These are phyloP conservation scores for Luffia ferchaultella DNA, from an alignment of 2,888 invertebrate genomes.

Conservation along the genomic window DNA sequence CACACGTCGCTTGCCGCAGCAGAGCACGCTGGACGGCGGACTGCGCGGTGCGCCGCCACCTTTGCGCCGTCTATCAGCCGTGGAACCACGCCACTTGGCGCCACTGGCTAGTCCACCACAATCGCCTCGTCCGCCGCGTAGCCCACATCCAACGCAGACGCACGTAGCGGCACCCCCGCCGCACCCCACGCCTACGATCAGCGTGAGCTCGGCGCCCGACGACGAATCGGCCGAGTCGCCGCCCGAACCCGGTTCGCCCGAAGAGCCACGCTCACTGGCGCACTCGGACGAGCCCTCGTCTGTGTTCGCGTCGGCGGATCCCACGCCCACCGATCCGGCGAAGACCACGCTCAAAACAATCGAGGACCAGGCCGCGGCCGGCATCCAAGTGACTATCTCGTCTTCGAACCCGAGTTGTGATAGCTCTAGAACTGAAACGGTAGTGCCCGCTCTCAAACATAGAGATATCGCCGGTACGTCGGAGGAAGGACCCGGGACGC, in stretches of 20 bases:
- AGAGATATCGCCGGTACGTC: background rate
- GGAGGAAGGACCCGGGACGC: constrained; percentile 17
- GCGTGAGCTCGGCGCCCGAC: constrained; percentile 77
- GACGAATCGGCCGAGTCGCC: constrained; percentile 49
- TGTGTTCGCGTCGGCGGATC: constrained; percentile 51
- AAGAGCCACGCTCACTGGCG: constrained; percentile 40
- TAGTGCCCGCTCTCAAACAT: background rate
- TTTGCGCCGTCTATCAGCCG: constrained; percentile 50
- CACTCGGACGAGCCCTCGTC: constrained; percentile 52
- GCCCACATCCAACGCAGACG: constrained; percentile 27
- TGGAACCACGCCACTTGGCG: constrained; percentile 68
- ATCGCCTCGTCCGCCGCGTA: constrained; percentile 31
- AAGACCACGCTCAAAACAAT: constrained; percentile 17
- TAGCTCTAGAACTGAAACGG: constrained; percentile 2
- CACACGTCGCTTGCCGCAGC: constrained; percentile 71
- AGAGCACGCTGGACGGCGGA: constrained; percentile 73
- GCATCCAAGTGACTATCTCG: constrained; percentile 14
- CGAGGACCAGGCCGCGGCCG: constrained; percentile 16
- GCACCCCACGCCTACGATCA: constrained; percentile 69
- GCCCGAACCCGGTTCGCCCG: constrained; percentile 33
- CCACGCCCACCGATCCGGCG: constrained; percentile 40
- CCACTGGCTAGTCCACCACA: constrained; percentile 50
- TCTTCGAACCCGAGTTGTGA: constrained; percentile 7
- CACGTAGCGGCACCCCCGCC: constrained; percentile 32
- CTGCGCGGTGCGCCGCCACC: constrained; percentile 58